Conservation (phyloP, 2,888 invertebrate genomes). For the Cephus nigrinus region DNA sequence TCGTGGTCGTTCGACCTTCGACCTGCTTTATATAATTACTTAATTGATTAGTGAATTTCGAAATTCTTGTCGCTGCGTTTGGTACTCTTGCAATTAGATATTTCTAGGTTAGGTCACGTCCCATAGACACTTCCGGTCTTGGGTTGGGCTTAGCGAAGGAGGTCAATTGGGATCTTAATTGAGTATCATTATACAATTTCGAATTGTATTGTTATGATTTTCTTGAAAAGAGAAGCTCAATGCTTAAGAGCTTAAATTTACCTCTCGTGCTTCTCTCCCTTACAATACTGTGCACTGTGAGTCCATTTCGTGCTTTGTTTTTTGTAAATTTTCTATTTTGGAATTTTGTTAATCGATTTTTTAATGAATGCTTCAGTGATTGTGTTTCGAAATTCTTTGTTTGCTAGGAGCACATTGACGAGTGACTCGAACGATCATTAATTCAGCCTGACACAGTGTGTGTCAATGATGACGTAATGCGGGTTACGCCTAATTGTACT, state of each 20-base stretch:
- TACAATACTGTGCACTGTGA: neutral
- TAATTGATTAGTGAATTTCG: neutral
- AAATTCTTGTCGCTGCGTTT: neutral
- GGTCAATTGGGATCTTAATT: slow-evolving; percentile 10
- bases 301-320: neutral
- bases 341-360: neutral
- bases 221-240: neutral
- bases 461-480: slow-evolving; percentile 4
- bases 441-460: neutral
- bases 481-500: slow-evolving; percentile 1
- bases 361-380: neutral
- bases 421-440: neutral
- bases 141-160: slow-evolving; percentile 16
- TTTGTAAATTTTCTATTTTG: neutral
- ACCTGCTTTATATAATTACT: neutral
- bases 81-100: neutral
- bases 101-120: slow-evolving; percentile 15
- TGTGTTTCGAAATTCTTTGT: neutral
- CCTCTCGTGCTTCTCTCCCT: neutral
- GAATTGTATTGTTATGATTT: neutral
- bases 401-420: neutral
- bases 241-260: neutral
- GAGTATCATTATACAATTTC: neutral
- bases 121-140: slow-evolving; percentile 13
- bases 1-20: neutral